Evolutionary conservation across 2,113 vertebrate species (phyloP).

Genomic region (Turnix velox): DNA sequence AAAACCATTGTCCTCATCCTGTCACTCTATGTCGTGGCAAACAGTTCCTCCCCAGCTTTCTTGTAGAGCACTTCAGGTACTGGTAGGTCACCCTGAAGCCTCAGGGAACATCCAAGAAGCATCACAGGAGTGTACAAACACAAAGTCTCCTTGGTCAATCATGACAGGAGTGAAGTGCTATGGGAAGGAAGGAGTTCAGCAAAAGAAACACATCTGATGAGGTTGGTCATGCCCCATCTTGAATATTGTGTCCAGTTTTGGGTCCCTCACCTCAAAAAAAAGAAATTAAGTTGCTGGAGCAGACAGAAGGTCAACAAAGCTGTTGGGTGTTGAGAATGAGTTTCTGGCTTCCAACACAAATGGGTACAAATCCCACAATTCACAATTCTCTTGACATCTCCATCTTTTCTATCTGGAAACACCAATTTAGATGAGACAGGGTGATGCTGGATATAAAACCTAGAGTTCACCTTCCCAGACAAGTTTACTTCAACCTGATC

Average conservation of each 20-base stretch:
- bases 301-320: not conserved
- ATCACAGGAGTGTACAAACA: not conserved
- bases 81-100: too few relatives aligned
- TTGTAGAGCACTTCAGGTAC: too few relatives aligned
- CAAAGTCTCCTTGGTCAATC: rapidly evolving
- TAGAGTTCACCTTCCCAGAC: not conserved
- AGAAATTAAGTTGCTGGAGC: not conserved
- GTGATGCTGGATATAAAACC: not conserved
- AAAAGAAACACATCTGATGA: not conserved
- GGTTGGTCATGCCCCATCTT: not conserved
- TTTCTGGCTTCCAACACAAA: not conserved
- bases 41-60: too few relatives aligned
- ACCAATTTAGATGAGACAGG: not conserved
- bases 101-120: not conserved
- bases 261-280: not conserved
- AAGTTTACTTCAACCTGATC: not conserved
- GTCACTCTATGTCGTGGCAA: too few relatives aligned
- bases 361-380: not conserved
- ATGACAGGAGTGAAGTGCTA: not conserved
- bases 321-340: not conserved
- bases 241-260: not conserved
- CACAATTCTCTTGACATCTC: not conserved
- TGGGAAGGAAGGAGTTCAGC: not conserved
- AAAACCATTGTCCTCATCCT: too few relatives aligned
- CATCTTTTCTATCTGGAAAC: not conserved